Evolutionary conservation across 64 coral and sea anemone genomes (phyloP), one percentile per base, ranked within the genome.

Genomic region (Stichodactyla mertensii): DNA sequence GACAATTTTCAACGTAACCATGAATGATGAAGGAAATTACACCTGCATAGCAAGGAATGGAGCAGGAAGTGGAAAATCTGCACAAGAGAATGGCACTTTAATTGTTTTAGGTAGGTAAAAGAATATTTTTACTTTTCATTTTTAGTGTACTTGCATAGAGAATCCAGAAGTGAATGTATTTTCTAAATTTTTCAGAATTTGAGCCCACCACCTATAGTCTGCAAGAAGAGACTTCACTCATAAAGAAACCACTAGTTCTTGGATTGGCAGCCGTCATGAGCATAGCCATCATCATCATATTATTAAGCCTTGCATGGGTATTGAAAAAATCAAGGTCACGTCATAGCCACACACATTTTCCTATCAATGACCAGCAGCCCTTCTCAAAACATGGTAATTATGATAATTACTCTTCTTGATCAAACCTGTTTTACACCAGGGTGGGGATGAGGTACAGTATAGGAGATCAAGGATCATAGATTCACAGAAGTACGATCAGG

Each of bases 1-100:
- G 52, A 57, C 83, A 20, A 85, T 85, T n/a, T 36, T 24, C 1
- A 85, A 85, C 64, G 83, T 85, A 28, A 85, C 55, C 20, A 45
- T 14, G 10, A 26, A 61, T 36, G 83, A 85, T 61, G 4, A 55
- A 61, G 83, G 83, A 19, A 61, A 8, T 36, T 85, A 85, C 26
- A 85, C 54, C 16, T 85, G 83, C 24, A 31, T 5, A 27, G 55
- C 83, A 5, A 59, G 11, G n/a, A 85, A 85, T 85, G 83, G 55
- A 7, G 60, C 60, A 9, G 83, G 83, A 36, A 36, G 27, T 61
- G 31, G 31, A 5, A 18, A 62, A 8, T 10, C 24, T 28, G 69
- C 69, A 74, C 7, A 74, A 10, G 10, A 31, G 8, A 31, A 27
- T 74, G 69, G 69, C 7, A 74, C 69, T 74, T 74, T 74, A 23